phyloP scores from a whole-genome alignment of 2,797 vertebrate species.

The Xerus rutilus region DNA sequence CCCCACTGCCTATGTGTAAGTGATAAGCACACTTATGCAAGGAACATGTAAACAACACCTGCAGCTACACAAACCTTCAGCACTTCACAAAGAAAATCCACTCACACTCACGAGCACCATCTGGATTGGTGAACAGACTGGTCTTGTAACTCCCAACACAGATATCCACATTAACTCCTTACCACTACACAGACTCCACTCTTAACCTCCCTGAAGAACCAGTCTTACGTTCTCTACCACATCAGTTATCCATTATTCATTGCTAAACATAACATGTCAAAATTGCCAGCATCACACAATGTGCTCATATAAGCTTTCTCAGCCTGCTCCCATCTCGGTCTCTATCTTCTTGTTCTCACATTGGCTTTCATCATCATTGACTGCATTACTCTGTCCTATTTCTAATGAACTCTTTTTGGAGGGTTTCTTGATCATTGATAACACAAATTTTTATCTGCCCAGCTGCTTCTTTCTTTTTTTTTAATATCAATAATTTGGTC shows the following conservation, averaged over 20 bases:
- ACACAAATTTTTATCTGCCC: background rate
- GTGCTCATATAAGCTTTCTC: background rate
- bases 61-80: background rate
- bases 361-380: background rate
- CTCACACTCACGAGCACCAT: background rate
- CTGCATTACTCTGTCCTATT: background rate
- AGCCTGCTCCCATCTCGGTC: background rate
- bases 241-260: constrained; percentile 54
- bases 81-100: background rate
- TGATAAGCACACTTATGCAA: background rate
- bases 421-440: background rate
- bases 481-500: background rate
- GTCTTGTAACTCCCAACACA: background rate
- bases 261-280: constrained; percentile 53
- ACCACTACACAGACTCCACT: background rate
- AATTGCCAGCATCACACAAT: background rate
- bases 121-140: background rate
- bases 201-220: constrained; percentile 1
- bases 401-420: background rate
- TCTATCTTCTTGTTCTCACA: background rate
- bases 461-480: background rate
- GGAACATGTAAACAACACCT: background rate
- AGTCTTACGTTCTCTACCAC: background rate
- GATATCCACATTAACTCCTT: background rate
- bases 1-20: background rate